Conservation (phyloP, 2,888 invertebrate genomes). For the Acanthoscelides obtectus region DNA sequence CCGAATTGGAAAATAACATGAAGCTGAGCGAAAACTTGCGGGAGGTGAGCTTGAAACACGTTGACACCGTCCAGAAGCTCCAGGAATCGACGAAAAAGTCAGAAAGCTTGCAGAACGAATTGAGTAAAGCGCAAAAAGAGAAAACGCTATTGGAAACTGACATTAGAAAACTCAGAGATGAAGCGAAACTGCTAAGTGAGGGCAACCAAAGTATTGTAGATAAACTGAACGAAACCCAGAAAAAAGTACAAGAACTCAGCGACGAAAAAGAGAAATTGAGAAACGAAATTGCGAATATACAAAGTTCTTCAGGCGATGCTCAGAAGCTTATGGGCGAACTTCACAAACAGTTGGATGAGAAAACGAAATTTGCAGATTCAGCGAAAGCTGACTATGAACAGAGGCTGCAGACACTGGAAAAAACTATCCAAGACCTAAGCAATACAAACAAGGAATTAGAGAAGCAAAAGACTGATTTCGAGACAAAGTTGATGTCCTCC, state of each 20-base stretch:
- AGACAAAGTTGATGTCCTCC: constrained; percentile 1
- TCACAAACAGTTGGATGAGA: constrained; percentile 30
- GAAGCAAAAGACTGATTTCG: constrained; percentile 13
- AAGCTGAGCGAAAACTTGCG: constrained; percentile 6
- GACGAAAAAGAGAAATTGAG: constrained; percentile 49
- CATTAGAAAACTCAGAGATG: constrained; percentile 14
- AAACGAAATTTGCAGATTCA: constrained; percentile 27
- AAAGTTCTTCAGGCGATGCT: constrained; percentile 32
- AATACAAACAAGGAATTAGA: constrained; percentile 7
- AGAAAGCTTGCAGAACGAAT: constrained; percentile 51
- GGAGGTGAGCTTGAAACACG: constrained; percentile 13
- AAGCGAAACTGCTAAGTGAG: constrained; percentile 16
- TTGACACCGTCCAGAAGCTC: background rate
- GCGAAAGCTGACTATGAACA: constrained; percentile 28
- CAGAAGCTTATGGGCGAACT: constrained; percentile 33
- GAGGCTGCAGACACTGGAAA: constrained; percentile 31
- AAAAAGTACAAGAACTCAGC: constrained; percentile 16
- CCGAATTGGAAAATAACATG: constrained; percentile 22
- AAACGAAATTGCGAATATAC: constrained; percentile 14
- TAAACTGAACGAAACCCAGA: constrained; percentile 16
- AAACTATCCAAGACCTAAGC: constrained; percentile 6
- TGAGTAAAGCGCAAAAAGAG: constrained; percentile 18
- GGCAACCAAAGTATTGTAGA: constrained; percentile 18
- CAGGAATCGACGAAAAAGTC: constrained; percentile 50
- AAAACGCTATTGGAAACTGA: constrained; percentile 12